Evolutionary conservation across 2,888 invertebrate genomes (phyloP), one percentile per base, ranked within the genome.

Genomic region (Stenichneumon culpator): DNA sequence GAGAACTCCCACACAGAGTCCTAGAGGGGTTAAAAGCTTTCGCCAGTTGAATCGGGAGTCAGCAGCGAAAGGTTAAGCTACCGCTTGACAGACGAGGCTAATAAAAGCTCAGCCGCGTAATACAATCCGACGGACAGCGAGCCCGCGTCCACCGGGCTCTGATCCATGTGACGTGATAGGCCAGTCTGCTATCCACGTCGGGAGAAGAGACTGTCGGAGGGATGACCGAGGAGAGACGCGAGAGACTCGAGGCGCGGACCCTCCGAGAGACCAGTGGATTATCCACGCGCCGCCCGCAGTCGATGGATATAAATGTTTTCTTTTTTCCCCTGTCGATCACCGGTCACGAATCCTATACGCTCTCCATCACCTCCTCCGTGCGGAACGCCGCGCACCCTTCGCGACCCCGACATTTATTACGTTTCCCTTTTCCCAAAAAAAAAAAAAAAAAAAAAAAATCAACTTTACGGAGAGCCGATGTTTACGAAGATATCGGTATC

Each of bases 71-170:
- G 90, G 91, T 91, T 91, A 90, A 91, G 91, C 91, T 90, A 89
- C 88, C 91, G 91, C 89, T 89, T 91, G 89, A 88, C 89, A 84
- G 90, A 89, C 90, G 88, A 89, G 89, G 91, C 91, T 91, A 91
- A 91, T 91, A 90, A 91, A 91, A 91, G 91, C 90, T 91, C 91
- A 91, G 88, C 89, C 88, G 82, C 87, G 90, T 91, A 91, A 91
- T 91, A 89, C 91, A 90, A 90, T 91, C 90, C 89, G 91, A 90
- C 91, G 89, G 88, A 87, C 87, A 88, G 87, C 91, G 87, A 90
- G 87, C 86, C 81, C 78, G 86, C 74, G 73, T 67, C 73, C 65
- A 75, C 72, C 60, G 74, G 44, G 44, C 65, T 68, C 79, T 68
- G 79, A 82, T 82, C 87, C 87, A 87, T 87, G 89, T 90, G 89